Evolutionary conservation across 2,797 vertebrate genomes (phyloP).

Genomic region (Carcharodon carcharias): DNA sequence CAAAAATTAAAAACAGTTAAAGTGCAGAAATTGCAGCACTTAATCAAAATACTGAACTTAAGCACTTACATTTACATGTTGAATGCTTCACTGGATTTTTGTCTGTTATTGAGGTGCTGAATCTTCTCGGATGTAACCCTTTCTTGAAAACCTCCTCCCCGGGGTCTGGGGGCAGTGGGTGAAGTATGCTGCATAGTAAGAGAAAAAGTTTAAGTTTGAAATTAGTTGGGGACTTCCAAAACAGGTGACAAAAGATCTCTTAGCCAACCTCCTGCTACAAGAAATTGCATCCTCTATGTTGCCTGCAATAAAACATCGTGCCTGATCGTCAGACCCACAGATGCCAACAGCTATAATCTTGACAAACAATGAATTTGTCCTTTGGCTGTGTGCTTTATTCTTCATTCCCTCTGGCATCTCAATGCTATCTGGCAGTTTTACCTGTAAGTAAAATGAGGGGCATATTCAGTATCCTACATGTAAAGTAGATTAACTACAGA

Average conservation of each 20-base stretch:
- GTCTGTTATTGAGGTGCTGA: not conserved
- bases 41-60: not conserved
- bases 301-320: too few relatives aligned
- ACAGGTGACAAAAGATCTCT: too few relatives aligned
- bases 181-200: not conserved
- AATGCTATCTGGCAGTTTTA: not conserved
- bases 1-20: not conserved
- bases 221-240: not conserved
- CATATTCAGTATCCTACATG: not conserved
- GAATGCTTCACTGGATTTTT: not conserved
- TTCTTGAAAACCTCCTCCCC: not conserved
- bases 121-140: not conserved
- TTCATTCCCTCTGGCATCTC: not conserved
- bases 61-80: too few relatives aligned
- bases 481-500: not conserved
- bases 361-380: too few relatives aligned
- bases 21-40: not conserved
- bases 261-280: not conserved
- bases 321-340: too few relatives aligned
- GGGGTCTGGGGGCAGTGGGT: too few relatives aligned
- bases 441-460: not conserved
- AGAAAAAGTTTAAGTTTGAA: not conserved
- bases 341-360: too few relatives aligned
- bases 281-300: not conserved
- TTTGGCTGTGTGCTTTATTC: too few relatives aligned